Percentiles rank a stretch among this genome's conserved stretches.
Evolutionary conservation across 1,140 invertebrate genomes (phyloP).

Genomic region (Monomorium pharaonis): DNA sequence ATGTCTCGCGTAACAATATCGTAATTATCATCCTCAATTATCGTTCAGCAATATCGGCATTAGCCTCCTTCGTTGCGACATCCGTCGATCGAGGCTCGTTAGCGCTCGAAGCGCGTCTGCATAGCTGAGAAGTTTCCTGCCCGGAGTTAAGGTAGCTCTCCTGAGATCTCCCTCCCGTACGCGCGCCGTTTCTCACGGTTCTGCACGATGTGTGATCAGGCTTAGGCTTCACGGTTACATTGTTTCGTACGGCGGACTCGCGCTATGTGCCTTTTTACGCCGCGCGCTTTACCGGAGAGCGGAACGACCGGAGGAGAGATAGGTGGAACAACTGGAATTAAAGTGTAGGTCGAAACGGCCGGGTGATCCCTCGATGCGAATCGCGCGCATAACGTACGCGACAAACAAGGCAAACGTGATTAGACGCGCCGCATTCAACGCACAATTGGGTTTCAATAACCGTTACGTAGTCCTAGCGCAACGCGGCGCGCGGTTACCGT

Average conservation of each 20-base stretch:
- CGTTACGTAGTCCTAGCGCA: slow-evolving; percentile 9
- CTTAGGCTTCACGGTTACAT: slow-evolving; percentile 43
- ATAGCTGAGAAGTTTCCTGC: not conserved
- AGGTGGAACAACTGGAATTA: slow-evolving; percentile 59
- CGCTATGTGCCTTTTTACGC: slow-evolving; percentile 43
- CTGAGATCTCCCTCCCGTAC: not conserved
- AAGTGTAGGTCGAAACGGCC: slow-evolving; percentile 60
- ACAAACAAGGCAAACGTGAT: slow-evolving; percentile 5
- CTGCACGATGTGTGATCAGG: slow-evolving; percentile 6
- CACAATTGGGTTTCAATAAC: slow-evolving; percentile 58
- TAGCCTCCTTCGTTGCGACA: slow-evolving; percentile 1
- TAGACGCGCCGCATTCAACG: slow-evolving; percentile 3
- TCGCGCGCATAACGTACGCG: slow-evolving; percentile 14
- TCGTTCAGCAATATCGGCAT: not conserved
- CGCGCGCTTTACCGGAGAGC: slow-evolving; percentile 1
- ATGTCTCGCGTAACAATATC: not conserved
- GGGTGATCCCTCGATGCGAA: slow-evolving; percentile 33
- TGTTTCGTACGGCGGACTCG: slow-evolving; percentile 34
- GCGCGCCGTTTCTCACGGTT: slow-evolving; percentile 32
- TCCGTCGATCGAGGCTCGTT: not conserved
- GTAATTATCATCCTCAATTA: not conserved
- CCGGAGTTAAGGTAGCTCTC: not conserved
- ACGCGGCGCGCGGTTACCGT: not conserved
- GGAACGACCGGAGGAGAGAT: not conserved
- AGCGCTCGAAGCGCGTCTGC: not conserved